phyloP scores from a whole-genome alignment of 2,113 vertebrate genomes.

The Xenopus laevis region DNA sequence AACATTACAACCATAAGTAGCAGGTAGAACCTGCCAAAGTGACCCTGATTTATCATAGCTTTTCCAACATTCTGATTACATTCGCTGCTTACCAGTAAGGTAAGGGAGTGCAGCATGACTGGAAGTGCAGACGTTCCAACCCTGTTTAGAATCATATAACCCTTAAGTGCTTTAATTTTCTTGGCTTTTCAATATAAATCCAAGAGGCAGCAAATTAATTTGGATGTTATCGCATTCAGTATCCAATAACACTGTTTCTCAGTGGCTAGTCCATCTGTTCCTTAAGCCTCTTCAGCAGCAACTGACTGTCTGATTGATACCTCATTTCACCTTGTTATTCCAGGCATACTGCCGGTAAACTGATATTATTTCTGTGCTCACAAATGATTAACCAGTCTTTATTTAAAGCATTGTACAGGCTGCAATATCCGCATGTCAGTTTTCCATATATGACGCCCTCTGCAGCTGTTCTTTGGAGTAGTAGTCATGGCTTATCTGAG shows the following conservation, averaged over 20 bases:
- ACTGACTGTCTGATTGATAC: background rate
- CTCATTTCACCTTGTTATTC: background rate
- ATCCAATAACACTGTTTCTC: too few relatives aligned
- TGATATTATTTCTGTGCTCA: slow-evolving; percentile 3
- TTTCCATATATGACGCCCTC: background rate
- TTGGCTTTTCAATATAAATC: slow-evolving; percentile 1
- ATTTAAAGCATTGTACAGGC: background rate
- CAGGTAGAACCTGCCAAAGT: too few relatives aligned
- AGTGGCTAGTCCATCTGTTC: background rate
- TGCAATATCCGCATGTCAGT: background rate
- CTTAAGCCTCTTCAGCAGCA: background rate
- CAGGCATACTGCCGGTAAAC: background rate
- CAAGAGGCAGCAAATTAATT: background rate
- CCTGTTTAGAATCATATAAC: background rate
- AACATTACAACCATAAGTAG: too few relatives aligned
- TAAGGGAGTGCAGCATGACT: background rate
- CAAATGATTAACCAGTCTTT: background rate
- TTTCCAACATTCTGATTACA: background rate
- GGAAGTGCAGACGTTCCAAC: background rate
- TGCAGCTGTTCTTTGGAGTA: background rate
- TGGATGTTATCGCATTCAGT: background rate
- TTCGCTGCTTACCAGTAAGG: background rate
- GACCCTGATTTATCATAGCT: background rate
- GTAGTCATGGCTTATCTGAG: too few relatives aligned
- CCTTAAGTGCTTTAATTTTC: background rate